phyloP scores from a whole-genome alignment of 2,113 vertebrate species.

The Tragulus kanchil region DNA sequence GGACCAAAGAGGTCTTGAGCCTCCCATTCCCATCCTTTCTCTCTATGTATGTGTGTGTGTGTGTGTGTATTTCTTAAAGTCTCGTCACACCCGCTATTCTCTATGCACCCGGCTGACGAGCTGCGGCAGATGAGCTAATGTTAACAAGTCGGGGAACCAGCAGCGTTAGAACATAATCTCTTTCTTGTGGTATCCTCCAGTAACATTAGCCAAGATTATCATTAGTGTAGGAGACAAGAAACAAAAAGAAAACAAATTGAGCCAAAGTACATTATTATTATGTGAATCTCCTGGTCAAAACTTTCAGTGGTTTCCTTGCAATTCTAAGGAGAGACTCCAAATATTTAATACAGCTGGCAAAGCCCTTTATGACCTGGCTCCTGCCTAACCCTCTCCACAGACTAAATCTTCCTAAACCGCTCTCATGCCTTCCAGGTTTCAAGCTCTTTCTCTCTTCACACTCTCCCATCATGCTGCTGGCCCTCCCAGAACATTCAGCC shows the following conservation, averaged over 20 bases:
- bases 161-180: background rate
- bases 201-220: background rate
- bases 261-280: background rate
- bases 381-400: background rate
- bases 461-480: background rate
- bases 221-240: background rate
- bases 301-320: background rate
- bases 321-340: background rate
- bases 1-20: too few relatives aligned
- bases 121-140: too few relatives aligned
- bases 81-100: too few relatives aligned
- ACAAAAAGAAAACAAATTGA: slow-evolving; percentile 10
- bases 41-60: too few relatives aligned
- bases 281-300: background rate
- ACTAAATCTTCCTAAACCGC: background rate
- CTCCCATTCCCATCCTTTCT: too few relatives aligned
- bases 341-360: background rate
- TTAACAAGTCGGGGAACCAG: background rate
- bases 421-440: background rate
- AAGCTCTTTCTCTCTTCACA: background rate
- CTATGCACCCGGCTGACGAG: too few relatives aligned
- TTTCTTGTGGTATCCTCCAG: background rate
- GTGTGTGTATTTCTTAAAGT: too few relatives aligned
- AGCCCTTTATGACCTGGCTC: background rate
- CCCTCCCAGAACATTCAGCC: background rate